Conservation (phyloP, 2,113 vertebrate species). For the Pluvialis apricaria region DNA sequence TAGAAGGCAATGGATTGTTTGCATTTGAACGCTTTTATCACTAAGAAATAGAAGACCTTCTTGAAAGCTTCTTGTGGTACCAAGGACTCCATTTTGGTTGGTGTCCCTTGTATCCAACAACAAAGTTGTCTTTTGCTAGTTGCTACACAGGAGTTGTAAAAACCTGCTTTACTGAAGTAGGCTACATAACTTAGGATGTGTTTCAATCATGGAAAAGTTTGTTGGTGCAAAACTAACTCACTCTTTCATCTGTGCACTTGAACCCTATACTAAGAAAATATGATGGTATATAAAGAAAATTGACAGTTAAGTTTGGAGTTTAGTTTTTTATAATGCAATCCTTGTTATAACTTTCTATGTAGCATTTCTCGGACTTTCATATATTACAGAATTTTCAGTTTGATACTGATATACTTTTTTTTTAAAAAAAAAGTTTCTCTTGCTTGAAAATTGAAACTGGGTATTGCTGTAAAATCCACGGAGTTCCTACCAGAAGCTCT, state of each 20-base stretch:
- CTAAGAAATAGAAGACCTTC: neutral
- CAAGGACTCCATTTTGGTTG: neutral
- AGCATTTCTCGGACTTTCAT: neutral
- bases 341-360: neutral
- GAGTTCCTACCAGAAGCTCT: neutral
- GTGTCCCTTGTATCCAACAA: neutral
- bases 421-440: neutral
- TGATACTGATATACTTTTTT: neutral
- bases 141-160: neutral
- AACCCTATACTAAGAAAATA: neutral
- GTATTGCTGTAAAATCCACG: neutral
- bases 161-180: neutral
- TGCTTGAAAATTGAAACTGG: neutral
- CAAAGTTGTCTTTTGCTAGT: neutral
- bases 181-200: neutral
- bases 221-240: neutral
- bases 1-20: neutral
- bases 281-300: neutral
- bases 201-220: neutral
- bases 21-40: neutral
- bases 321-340: neutral
- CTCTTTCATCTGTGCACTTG: neutral
- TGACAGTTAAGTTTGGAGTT: neutral
- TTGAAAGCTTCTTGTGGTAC: neutral
- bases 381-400: neutral